These are phyloP conservation scores for Watsonalla cultraria DNA, from an alignment of 2,888 invertebrate genomes.

Conservation along the genomic window DNA sequence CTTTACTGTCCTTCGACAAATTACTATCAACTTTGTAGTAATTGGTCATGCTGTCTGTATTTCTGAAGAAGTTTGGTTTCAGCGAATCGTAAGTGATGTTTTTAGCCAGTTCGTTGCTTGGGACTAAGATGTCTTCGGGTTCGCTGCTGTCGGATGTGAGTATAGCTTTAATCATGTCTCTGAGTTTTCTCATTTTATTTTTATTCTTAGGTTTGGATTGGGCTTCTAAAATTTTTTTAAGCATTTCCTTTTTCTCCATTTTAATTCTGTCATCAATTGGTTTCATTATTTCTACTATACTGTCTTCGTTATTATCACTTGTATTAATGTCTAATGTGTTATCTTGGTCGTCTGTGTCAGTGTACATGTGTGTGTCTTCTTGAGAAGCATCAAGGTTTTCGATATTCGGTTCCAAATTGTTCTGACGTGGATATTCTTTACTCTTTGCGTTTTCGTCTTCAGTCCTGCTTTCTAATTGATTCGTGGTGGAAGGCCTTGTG, in stretches of 20 bases:
- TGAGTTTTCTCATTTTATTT: slow-evolving; percentile 33
- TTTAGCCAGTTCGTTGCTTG: slow-evolving; percentile 30
- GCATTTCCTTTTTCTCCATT: slow-evolving; percentile 42
- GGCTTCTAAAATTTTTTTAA: slow-evolving; percentile 44
- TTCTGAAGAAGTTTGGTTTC: slow-evolving; percentile 36
- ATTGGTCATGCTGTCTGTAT: slow-evolving; percentile 45
- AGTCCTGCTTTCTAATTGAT: slow-evolving; percentile 12
- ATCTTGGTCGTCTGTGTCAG: slow-evolving; percentile 23
- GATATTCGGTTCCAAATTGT: neutral
- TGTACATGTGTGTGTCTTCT: slow-evolving; percentile 12
- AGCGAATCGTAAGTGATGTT: slow-evolving; percentile 39
- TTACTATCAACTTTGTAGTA: slow-evolving; percentile 33
- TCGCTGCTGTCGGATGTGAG: slow-evolving; percentile 49
- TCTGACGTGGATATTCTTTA: neutral
- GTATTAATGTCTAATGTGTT: slow-evolving; percentile 13
- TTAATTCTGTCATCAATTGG: slow-evolving; percentile 17
- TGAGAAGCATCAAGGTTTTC: neutral
- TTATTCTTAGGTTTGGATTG: slow-evolving; percentile 34
- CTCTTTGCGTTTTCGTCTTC: slow-evolving; percentile 8
- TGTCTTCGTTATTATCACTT: slow-evolving; percentile 16
- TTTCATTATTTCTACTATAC: slow-evolving; percentile 17
- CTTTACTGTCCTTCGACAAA: slow-evolving; percentile 18
- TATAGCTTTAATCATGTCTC: slow-evolving; percentile 43
- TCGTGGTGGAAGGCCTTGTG: slow-evolving; percentile 4
- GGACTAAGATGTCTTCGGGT: slow-evolving; percentile 26